These are phyloP conservation scores for Myotis findleyi DNA, from an alignment of 2,797 vertebrate species.

Conservation along the genomic window DNA sequence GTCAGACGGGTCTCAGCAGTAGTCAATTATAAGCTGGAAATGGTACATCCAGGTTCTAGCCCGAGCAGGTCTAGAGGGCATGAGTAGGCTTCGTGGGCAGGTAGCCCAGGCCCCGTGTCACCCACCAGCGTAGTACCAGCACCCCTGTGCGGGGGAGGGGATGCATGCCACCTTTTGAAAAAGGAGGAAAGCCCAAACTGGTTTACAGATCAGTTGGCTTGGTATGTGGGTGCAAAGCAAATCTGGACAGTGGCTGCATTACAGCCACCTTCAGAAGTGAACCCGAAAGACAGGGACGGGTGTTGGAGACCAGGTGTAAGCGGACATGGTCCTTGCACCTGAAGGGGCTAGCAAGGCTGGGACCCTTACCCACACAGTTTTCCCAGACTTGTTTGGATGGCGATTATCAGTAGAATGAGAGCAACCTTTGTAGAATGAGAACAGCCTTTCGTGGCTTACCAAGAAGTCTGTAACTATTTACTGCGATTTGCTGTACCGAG, in stretches of 20 bases:
- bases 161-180: background rate
- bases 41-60: background rate
- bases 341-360: too few species aligned
- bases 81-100: background rate
- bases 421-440: too few species aligned
- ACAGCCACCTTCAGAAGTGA: background rate
- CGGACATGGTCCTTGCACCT: too few species aligned
- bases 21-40: background rate
- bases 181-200: background rate
- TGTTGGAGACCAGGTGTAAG: too few species aligned
- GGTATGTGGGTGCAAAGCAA: background rate
- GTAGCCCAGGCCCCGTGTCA: background rate
- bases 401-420: too few species aligned
- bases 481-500: too few species aligned
- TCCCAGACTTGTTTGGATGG: too few species aligned
- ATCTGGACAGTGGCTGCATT: background rate
- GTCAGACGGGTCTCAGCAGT: background rate
- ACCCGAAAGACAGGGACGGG: background rate
- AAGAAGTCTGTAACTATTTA: too few species aligned
- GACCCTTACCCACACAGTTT: too few species aligned
- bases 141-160: background rate
- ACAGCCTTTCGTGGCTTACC: too few species aligned
- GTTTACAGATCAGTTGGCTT: background rate
- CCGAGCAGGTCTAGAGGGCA: background rate
- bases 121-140: background rate